These are phyloP conservation scores for Falco rusticolus DNA, from an alignment of 2,797 vertebrate genomes.

Conservation along the genomic window DNA sequence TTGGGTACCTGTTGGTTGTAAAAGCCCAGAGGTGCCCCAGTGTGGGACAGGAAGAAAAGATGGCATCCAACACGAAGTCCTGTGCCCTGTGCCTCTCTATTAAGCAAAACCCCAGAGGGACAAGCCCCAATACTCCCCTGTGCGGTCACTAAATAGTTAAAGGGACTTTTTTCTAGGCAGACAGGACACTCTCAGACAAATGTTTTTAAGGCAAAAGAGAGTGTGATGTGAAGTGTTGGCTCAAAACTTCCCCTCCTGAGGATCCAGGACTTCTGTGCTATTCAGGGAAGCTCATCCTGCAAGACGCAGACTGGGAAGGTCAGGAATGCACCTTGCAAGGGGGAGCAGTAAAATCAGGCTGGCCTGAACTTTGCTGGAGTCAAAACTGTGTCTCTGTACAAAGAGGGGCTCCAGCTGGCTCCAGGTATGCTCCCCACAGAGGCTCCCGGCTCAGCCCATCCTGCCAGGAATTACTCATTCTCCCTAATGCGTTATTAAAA, in stretches of 20 bases:
- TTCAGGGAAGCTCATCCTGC: background rate
- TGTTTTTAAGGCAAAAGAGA: background rate
- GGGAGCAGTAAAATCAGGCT: background rate
- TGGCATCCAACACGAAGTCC: background rate
- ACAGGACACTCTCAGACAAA: background rate
- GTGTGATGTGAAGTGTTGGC: background rate
- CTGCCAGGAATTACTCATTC: slow-evolving; percentile 73
- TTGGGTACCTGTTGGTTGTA: background rate
- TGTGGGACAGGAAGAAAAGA: background rate
- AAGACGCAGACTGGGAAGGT: background rate
- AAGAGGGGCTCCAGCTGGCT: slow-evolving; percentile 30
- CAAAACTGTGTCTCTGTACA: background rate
- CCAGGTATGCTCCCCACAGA: background rate
- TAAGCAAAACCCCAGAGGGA: background rate
- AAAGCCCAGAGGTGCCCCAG: background rate
- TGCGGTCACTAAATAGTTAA: background rate
- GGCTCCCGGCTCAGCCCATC: slow-evolving; percentile 55
- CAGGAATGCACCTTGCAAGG: slow-evolving; percentile 31
- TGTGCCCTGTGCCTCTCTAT: background rate
- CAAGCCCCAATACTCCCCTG: background rate
- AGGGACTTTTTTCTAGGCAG: background rate
- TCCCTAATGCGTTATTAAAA: slow-evolving; percentile 74
- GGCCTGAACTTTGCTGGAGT: background rate
- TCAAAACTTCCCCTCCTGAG: background rate
- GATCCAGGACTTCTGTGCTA: background rate